Evolutionary conservation across 2,113 vertebrate species (phyloP).

Genomic region (Ailurus styani): DNA sequence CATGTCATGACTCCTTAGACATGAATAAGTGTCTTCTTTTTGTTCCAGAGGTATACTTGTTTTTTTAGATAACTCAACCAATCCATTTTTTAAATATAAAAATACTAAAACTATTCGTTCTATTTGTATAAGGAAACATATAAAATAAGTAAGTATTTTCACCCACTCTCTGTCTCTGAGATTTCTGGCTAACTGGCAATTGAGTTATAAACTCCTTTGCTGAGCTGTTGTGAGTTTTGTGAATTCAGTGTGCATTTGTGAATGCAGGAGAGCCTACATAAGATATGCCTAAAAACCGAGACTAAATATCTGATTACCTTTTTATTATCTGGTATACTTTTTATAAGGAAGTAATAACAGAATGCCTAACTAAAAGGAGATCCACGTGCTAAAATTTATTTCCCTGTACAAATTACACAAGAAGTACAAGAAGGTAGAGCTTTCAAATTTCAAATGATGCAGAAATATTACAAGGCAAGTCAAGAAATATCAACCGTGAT

Average conservation of each 20-base stretch:
- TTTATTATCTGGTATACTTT: neutral
- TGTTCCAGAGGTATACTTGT: conserved; percentile 51
- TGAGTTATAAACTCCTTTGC: neutral
- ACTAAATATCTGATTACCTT: neutral
- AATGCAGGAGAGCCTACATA: neutral
- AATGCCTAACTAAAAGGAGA: neutral
- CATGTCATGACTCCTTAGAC: conserved; percentile 40
- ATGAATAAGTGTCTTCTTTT: conserved; percentile 54
- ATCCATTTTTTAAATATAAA: conserved; percentile 59
- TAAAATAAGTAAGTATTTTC: conserved; percentile 51
- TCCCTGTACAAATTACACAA: neutral
- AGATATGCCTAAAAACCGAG: neutral
- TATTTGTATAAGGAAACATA: conserved; percentile 22
- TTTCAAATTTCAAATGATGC: neutral
- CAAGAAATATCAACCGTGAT: neutral
- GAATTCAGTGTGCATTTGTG: neutral
- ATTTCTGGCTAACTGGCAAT: neutral
- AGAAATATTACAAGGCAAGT: neutral
- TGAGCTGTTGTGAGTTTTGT: neutral
- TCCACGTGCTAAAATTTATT: neutral
- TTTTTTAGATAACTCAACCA: conserved; percentile 43
- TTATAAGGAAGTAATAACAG: neutral
- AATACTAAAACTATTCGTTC: conserved; percentile 48
- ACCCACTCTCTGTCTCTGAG: neutral
- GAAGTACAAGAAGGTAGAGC: neutral